These are phyloP conservation scores for Dermochelys coriacea DNA, from an alignment of 2,797 vertebrate species.

Conservation along the genomic window DNA sequence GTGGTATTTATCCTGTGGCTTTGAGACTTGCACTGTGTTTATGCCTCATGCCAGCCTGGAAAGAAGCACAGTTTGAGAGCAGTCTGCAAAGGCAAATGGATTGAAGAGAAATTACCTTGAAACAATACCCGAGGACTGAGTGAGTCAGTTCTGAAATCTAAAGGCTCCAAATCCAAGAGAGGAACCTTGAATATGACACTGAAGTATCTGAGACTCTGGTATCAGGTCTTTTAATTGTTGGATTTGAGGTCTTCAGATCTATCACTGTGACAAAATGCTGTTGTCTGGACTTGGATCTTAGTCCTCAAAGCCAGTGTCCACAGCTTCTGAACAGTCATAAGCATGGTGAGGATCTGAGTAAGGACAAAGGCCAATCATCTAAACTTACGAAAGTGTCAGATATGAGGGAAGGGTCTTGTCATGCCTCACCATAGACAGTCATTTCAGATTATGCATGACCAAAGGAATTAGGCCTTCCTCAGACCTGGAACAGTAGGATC, in stretches of 20 bases:
- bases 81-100: background rate
- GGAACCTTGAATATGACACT: background rate
- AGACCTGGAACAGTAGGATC: constrained; percentile 16
- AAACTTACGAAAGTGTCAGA: background rate
- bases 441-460: constrained; percentile 2
- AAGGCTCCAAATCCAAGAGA: background rate
- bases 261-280: background rate
- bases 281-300: background rate
- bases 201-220: fast-evolving
- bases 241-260: background rate
- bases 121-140: background rate
- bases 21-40: background rate
- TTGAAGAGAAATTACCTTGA: background rate
- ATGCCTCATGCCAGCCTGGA: background rate
- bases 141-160: background rate
- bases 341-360: background rate
- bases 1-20: background rate
- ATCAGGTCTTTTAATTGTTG: background rate
- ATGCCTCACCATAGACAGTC: background rate
- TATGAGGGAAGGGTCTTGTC: background rate
- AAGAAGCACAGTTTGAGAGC: background rate
- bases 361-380: background rate
- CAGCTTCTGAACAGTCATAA: background rate
- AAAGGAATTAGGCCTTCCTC: background rate
- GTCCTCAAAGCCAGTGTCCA: background rate